These are phyloP conservation scores for Erpornis zantholeuca DNA, from an alignment of 2,113 vertebrate genomes.

Conservation along the genomic window DNA sequence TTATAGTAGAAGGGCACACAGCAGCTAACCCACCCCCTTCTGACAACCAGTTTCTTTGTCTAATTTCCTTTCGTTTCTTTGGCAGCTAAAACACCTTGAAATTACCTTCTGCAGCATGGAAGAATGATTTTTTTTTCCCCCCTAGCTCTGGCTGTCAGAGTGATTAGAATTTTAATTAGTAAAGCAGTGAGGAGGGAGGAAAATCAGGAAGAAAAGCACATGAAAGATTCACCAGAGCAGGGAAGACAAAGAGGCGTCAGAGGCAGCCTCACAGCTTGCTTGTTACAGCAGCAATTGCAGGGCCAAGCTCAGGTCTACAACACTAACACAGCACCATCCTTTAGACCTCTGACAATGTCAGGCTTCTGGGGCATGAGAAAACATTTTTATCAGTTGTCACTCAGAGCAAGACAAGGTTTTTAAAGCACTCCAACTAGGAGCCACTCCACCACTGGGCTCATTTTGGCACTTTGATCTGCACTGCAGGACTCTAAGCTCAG, in stretches of 20 bases:
- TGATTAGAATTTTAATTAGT: conserved; percentile 87
- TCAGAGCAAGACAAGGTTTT: conserved; percentile 14
- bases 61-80: conserved; percentile 71
- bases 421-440: background rate
- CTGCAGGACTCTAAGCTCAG: background rate
- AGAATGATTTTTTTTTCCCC: conserved; percentile 53
- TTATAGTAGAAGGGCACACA: conserved; percentile 27
- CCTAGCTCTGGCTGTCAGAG: conserved; percentile 69
- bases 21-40: conserved; percentile 53
- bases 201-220: conserved; percentile 52
- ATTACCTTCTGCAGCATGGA: conserved; percentile 76
- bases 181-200: conserved; percentile 57
- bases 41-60: conserved; percentile 73
- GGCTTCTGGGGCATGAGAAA: background rate
- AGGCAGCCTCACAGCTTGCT: conserved; percentile 28
- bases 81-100: conserved; percentile 81
- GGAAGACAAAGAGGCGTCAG: conserved; percentile 63
- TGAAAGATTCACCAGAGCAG: conserved; percentile 67
- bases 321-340: background rate
- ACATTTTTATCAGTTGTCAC: conserved; percentile 30
- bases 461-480: conserved; percentile 18
- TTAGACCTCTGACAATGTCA: conserved; percentile 2
- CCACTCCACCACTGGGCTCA: background rate
- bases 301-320: background rate
- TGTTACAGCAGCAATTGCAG: conserved; percentile 19